Conservation (phyloP, 1,140 invertebrate species). For the Drosophila sp. region DNA sequence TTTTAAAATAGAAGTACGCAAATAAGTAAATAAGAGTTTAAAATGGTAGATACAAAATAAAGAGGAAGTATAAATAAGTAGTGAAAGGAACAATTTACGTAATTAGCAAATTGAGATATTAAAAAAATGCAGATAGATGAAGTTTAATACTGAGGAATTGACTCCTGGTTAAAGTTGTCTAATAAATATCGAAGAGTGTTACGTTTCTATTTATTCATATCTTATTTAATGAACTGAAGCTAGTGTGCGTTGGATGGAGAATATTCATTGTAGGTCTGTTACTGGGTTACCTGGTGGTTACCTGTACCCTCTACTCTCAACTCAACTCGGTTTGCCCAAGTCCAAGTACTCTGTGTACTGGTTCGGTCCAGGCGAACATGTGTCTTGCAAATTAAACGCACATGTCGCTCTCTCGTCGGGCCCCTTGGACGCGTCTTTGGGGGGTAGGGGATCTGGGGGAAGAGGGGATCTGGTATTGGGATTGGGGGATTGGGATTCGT, state of each 20-base stretch:
- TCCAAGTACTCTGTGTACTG: neutral
- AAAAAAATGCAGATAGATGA: too few species aligned
- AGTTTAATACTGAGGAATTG: too few species aligned
- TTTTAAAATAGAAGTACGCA: too few species aligned
- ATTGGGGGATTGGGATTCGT: neutral
- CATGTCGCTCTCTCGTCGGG: slow-evolving; percentile 44
- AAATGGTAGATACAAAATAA: too few species aligned
- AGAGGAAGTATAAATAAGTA: too few species aligned
- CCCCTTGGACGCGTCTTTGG: slow-evolving; percentile 4
- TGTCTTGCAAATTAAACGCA: slow-evolving; percentile 74
- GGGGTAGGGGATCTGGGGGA: neutral
- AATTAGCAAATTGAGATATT: too few species aligned
- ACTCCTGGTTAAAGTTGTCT: too few species aligned
- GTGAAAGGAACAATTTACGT: too few species aligned
- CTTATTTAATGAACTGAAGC: neutral
- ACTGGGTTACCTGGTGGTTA: slow-evolving; percentile 44
- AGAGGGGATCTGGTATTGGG: neutral
- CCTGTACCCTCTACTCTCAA: slow-evolving; percentile 4
- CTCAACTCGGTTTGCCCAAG: neutral
- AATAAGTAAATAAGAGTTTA: too few species aligned
- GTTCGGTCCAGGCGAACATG: slow-evolving; percentile 35
- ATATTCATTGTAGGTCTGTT: slow-evolving; percentile 22
- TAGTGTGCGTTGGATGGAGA: slow-evolving; percentile 39
- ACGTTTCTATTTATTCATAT: too few species aligned
- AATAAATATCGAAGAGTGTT: too few species aligned